These are phyloP conservation scores for Lathamus discolor DNA, from an alignment of 2,113 vertebrate genomes.

Conservation along the genomic window DNA sequence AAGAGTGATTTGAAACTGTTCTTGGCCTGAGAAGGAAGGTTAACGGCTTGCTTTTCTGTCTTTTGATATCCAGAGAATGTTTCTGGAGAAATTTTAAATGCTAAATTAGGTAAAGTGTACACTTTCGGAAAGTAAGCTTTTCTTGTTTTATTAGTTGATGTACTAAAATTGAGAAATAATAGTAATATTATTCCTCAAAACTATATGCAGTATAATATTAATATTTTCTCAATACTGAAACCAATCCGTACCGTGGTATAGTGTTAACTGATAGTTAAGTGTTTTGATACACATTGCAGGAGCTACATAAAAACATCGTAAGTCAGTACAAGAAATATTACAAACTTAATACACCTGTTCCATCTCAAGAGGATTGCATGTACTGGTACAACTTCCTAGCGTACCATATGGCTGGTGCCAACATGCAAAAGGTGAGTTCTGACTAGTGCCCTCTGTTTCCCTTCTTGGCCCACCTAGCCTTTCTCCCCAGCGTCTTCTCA, in stretches of 20 bases:
- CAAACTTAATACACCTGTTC: slow-evolving; percentile 68
- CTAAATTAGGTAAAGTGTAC: not conserved
- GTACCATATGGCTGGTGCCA: slow-evolving; percentile 91
- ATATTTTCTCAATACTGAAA: not conserved
- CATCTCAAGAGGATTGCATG: slow-evolving; percentile 84
- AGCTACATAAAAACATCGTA: slow-evolving; percentile 89
- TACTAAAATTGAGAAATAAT: not conserved
- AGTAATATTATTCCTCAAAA: not conserved
- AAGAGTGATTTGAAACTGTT: not conserved
- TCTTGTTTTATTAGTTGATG: not conserved
- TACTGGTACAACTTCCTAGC: slow-evolving; percentile 94
- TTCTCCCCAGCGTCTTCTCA: not conserved
- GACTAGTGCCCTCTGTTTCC: not conserved
- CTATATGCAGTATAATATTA: not conserved
- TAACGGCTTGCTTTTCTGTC: not conserved
- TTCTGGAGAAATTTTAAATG: not conserved
- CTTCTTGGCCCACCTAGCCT: not conserved
- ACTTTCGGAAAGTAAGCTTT: not conserved
- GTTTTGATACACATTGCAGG: slow-evolving; percentile 71
- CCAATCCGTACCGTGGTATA: not conserved
- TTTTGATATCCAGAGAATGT: not conserved
- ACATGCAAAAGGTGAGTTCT: slow-evolving; percentile 84
- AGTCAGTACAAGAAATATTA: slow-evolving; percentile 85
- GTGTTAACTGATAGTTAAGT: not conserved
- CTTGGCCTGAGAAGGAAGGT: not conserved